Evolutionary conservation across 2,888 invertebrate species (phyloP).

Genomic region (Cheilosia grossa): DNA sequence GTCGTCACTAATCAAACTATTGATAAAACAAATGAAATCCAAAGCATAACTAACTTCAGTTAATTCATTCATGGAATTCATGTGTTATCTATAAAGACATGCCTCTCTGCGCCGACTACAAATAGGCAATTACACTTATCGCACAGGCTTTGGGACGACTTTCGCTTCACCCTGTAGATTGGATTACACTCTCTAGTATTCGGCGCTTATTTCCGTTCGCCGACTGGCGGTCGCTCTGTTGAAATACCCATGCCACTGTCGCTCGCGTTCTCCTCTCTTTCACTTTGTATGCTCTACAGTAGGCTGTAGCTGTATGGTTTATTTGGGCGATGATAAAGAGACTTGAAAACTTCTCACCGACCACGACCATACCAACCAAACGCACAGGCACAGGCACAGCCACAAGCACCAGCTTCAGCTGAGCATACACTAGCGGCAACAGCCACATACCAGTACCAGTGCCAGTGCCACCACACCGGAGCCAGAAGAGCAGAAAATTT

Average conservation of each 20-base stretch:
- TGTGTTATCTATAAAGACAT: constrained; percentile 24
- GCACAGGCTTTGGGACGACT: background rate
- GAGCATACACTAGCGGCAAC: constrained; percentile 18
- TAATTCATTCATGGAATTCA: constrained; percentile 57
- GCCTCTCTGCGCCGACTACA: background rate
- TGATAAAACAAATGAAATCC: constrained; percentile 12
- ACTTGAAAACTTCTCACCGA: constrained; percentile 51
- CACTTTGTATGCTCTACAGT: background rate
- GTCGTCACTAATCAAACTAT: background rate
- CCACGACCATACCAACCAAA: constrained; percentile 11
- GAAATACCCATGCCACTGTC: background rate
- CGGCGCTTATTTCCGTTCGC: constrained; percentile 57
- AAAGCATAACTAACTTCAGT: constrained; percentile 24
- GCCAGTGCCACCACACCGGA: constrained; percentile 4
- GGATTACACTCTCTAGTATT: constrained; percentile 31
- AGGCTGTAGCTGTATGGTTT: background rate
- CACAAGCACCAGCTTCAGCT: constrained; percentile 14
- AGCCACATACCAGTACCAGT: constrained; percentile 17
- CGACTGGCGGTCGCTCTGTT: constrained; percentile 47
- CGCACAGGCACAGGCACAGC: constrained; percentile 34
- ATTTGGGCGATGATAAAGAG: constrained; percentile 42
- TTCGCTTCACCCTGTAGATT: constrained; percentile 55
- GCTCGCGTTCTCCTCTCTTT: constrained; percentile 44
- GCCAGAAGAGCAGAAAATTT: constrained; percentile 37
- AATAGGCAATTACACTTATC: constrained; percentile 30